Conservation (phyloP, 2,113 vertebrate species). For the Agapornis roseicollis region DNA sequence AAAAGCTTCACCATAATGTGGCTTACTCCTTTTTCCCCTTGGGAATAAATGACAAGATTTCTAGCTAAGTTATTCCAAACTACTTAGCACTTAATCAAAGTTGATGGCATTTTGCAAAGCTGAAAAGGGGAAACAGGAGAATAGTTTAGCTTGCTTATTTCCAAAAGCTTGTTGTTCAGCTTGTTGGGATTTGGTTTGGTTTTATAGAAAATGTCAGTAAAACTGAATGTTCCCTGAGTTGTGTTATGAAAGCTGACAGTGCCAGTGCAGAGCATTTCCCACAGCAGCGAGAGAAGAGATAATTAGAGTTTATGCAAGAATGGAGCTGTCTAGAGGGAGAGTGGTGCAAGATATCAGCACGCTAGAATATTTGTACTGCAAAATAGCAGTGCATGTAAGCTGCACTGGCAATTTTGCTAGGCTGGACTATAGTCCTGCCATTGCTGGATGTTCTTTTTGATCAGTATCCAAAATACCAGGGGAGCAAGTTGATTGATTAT, state of each 20-base stretch:
- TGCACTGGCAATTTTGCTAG: neutral
- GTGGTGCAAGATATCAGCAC: neutral
- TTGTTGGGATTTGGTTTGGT: neutral
- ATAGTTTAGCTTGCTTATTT: neutral
- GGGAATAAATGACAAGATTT: neutral
- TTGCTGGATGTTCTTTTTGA: neutral
- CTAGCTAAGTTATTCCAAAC: neutral
- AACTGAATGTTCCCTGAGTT: neutral
- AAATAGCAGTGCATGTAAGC: neutral
- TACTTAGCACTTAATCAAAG: neutral
- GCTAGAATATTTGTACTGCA: neutral
- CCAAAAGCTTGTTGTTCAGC: neutral
- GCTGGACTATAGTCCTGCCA: neutral
- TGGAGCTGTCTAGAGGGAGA: neutral
- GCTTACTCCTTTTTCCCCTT: neutral
- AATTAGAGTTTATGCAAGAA: neutral
- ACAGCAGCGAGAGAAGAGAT: neutral
- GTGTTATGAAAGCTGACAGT: neutral
- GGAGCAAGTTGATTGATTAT: neutral
- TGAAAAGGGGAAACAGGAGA: neutral
- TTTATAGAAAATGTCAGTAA: neutral
- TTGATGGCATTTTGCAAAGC: neutral
- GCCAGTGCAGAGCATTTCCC: neutral
- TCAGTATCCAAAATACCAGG: neutral
- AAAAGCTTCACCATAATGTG: neutral